These are phyloP conservation scores for Xiphophorus couchianus DNA, from an alignment of 2,113 vertebrate genomes.

Conservation along the genomic window DNA sequence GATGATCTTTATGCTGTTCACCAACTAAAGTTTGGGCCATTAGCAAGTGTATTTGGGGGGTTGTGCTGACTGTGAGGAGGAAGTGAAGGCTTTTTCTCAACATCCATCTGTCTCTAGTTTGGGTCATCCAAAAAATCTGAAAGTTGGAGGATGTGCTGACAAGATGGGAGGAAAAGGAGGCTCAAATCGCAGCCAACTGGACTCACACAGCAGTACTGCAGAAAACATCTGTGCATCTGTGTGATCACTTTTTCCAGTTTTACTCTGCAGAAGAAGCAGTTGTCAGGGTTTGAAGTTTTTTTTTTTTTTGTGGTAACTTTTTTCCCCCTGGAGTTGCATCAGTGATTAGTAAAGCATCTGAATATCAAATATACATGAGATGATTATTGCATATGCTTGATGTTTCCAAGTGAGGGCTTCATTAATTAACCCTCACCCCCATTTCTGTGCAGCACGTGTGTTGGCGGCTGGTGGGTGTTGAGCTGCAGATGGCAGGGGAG, in stretches of 20 bases:
- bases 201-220: conserved; percentile 19
- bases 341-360: conserved; percentile 12
- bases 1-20: neutral
- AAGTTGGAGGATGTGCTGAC: conserved; percentile 53
- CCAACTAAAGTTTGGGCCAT: neutral
- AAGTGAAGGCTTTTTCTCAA: conserved; percentile 21
- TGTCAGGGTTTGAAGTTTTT: conserved; percentile 8
- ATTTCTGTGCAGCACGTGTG: conserved; percentile 17
- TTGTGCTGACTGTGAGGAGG: conserved; percentile 17
- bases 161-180: conserved; percentile 14
- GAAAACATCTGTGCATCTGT: conserved; percentile 56
- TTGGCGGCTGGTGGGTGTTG: conserved; percentile 58
- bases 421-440: conserved; percentile 69
- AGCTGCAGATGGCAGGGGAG: conserved; percentile 69
- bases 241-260: conserved; percentile 22
- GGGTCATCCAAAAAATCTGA: conserved; percentile 47
- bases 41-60: conserved; percentile 25
- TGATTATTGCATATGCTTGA: conserved; percentile 68
- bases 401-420: conserved; percentile 57
- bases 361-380: conserved; percentile 67
- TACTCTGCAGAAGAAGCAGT: neutral
- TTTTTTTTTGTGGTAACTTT: neutral
- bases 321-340: neutral
- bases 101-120: conserved; percentile 57
- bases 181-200: conserved; percentile 52